Percentiles rank a stretch among this genome's conserved stretches.
Conservation (phyloP, 1,140 invertebrate species). For the Drosophila takahashii region DNA sequence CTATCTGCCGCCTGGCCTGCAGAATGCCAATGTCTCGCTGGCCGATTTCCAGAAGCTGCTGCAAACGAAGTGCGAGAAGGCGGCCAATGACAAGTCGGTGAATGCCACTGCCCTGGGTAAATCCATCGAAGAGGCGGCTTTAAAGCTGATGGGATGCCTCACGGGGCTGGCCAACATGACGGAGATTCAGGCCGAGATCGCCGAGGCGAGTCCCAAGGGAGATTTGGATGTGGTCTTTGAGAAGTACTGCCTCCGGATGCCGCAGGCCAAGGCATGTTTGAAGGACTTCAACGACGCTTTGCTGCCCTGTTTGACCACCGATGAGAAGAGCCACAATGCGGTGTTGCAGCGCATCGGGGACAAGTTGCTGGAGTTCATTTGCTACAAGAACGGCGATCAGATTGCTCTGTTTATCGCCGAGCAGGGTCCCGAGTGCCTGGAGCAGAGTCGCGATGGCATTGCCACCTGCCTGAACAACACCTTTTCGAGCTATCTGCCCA, state of each 20-base stretch:
- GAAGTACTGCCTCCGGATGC: conserved; percentile 88
- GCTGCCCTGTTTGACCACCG: conserved; percentile 87
- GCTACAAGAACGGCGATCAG: conserved; percentile 92
- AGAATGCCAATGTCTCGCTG: conserved; percentile 40
- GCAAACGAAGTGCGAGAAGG: conserved; percentile 62
- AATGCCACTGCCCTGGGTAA: conserved; percentile 32
- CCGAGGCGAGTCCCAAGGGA: conserved; percentile 86
- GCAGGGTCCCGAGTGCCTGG: conserved; percentile 90
- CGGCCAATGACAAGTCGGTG: conserved; percentile 44
- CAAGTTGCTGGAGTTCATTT: conserved; percentile 89
- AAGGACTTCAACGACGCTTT: conserved; percentile 86
- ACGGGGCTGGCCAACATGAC: conserved; percentile 85
- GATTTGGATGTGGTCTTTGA: conserved; percentile 85
- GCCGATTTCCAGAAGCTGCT: conserved; percentile 53
- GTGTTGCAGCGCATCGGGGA: conserved; percentile 89
- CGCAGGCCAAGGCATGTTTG: conserved; percentile 87
- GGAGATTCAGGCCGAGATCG: conserved; percentile 87
- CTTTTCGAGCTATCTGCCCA: conserved; percentile 85
- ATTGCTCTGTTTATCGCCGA: conserved; percentile 93
- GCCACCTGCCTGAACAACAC: conserved; percentile 88
- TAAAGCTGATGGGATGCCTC: conserved; percentile 83
- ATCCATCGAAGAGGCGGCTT: conserved; percentile 46
- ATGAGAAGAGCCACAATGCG: conserved; percentile 85
- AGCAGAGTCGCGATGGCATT: conserved; percentile 87
- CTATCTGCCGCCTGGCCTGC: conserved; percentile 55